Evolutionary conservation across 1,140 invertebrate species (phyloP), one percentile per base, ranked within the genome.

Genomic region (Pseudoatta argentina): DNA sequence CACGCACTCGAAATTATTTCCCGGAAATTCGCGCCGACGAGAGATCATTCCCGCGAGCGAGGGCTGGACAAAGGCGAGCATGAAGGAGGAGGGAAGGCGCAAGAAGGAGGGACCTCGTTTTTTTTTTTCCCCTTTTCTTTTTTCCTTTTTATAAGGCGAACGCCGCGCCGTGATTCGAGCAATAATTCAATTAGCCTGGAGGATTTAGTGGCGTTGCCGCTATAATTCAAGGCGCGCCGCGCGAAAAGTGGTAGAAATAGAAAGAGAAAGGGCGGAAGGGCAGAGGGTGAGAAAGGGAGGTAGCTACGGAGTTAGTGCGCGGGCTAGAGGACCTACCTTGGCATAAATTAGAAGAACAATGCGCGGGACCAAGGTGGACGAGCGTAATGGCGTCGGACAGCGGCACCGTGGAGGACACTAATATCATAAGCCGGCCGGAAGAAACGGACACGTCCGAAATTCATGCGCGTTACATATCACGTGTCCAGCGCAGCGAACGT

Each of bases 291-390:
- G 77, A 55, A 24, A 61, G 71, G 24, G 64, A 34, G 44, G 69
- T 59, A 71, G 44, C 53, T 57, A 61, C 27, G 76, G 72, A 39
- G 64, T 53, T 44, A 39, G 85, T 86, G 63, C 69, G 75, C 53
- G 57, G 71, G 72, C 67, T 90, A 73, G 21, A 82, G 39, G 39
- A 90, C 83, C 86, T 67, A 91, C 89, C 91, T 92, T 89, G 88
- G 91, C 92, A 93, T 94, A 93, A 93, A 94, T 94, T 94, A 92
- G 87, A 93, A 93, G 92, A 93, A 94, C 92, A 94, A 94, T 92
- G 91, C 90, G 44, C 91, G 69, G 87, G 73, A 82, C 86, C 89
- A 90, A 91, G 89, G 86, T 90, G 88, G 91, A 86, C 89, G 89
- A 86, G 69, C 87, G 87, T 91, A 89, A 89, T 91, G 83, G 73